These are phyloP conservation scores for Mnemiopsis leidyi DNA, from an alignment of 37 sponge, comb jelly and placozoan genomes.

Conservation along the genomic window DNA sequence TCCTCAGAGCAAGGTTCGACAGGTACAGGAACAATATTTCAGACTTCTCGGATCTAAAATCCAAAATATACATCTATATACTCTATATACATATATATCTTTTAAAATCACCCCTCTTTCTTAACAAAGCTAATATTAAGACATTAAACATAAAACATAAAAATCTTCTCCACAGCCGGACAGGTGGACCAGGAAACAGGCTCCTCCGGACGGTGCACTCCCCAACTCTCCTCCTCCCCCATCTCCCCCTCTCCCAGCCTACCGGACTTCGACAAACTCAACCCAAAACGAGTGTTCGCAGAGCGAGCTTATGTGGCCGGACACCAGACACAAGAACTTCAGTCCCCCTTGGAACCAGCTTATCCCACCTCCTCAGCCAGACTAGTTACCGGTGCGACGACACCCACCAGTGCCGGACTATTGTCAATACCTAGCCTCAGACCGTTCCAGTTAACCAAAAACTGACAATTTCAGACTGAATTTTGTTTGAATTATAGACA, in stretches of 20 bases:
- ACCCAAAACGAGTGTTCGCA: background rate
- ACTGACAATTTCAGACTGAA: background rate
- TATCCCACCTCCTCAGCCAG: background rate
- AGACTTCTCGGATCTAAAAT: too few species aligned
- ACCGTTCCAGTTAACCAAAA: slow-evolving; percentile 33
- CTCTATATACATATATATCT: too few species aligned
- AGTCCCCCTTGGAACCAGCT: background rate
- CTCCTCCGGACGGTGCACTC: background rate
- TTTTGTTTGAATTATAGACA: background rate
- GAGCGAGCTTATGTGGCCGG: background rate
- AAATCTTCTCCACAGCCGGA: background rate
- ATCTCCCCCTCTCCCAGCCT: background rate
- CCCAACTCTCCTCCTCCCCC: background rate
- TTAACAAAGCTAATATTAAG: too few species aligned
- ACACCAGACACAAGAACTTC: background rate
- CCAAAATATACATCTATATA: too few species aligned
- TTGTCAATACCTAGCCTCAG: slow-evolving; percentile 13
- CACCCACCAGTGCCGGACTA: background rate
- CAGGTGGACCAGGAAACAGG: background rate
- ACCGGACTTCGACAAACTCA: background rate
- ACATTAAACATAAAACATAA: too few species aligned
- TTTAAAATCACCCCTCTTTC: too few species aligned
- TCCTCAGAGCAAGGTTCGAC: slow-evolving; percentile 2
- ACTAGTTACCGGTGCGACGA: background rate
- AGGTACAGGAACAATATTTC: too few species aligned